phyloP scores from a whole-genome alignment of 1,140 invertebrate species.

The Drosophila tani region DNA sequence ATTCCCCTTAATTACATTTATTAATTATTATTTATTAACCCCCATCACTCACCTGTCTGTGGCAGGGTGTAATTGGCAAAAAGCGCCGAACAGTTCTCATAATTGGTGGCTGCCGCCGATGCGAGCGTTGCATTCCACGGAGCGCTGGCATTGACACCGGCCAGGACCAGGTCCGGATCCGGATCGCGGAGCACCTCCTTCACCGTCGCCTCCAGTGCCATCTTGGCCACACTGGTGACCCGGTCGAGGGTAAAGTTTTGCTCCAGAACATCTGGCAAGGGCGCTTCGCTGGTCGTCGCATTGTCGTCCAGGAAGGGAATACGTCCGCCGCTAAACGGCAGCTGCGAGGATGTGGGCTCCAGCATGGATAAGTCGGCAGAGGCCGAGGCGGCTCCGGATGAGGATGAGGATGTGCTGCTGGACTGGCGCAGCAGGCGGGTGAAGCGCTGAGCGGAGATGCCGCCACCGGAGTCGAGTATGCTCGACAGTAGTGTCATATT shows the following conservation, averaged over 20 bases:
- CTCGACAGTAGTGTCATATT: constrained; percentile 40
- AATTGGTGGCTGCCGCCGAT: constrained; percentile 60
- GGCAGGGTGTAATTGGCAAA: constrained; percentile 81
- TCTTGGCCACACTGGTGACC: constrained; percentile 39
- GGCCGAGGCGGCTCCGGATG: background rate
- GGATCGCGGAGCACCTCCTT: constrained; percentile 16
- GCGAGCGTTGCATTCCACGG: constrained; percentile 54
- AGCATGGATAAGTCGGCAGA: constrained; percentile 18
- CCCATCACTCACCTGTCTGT: constrained; percentile 60
- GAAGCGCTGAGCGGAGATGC: constrained; percentile 24
- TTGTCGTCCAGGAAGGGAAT: constrained; percentile 27
- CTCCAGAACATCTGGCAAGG: constrained; percentile 1
- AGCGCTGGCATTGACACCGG: constrained; percentile 13
- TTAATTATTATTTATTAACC: background rate
- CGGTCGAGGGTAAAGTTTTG: constrained; percentile 30
- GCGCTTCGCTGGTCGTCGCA: constrained; percentile 3
- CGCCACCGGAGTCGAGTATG: constrained; percentile 22
- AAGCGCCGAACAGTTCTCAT: constrained; percentile 71
- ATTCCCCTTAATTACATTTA: background rate
- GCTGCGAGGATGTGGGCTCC: constrained; percentile 34
- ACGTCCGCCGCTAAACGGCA: constrained; percentile 8
- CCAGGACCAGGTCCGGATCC: background rate
- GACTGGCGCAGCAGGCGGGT: constrained; percentile 24
- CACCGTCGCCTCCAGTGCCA: constrained; percentile 37
- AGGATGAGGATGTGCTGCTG: constrained; percentile 12